These are phyloP conservation scores for Sakesphorus luctuosus DNA, from an alignment of 2,113 vertebrate species.

Conservation along the genomic window DNA sequence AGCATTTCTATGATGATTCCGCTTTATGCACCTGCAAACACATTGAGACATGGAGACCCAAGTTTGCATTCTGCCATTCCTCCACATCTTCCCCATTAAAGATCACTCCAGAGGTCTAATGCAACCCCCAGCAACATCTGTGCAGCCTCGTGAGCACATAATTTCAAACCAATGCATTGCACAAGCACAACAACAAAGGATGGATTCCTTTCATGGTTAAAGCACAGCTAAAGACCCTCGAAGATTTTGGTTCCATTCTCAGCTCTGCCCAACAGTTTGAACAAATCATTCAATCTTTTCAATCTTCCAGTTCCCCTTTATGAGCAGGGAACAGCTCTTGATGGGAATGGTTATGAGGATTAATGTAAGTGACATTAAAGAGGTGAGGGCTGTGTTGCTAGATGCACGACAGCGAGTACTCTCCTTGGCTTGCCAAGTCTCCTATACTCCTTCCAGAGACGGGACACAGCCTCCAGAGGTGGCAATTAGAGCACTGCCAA, in stretches of 20 bases:
- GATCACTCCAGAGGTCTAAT: background rate
- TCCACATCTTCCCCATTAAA: background rate
- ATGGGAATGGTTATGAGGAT: background rate
- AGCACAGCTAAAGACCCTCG: background rate
- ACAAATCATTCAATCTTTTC: background rate
- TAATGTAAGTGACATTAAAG: background rate
- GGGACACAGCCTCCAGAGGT: background rate
- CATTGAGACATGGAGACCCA: background rate
- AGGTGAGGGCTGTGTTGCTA: background rate
- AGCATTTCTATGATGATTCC: background rate
- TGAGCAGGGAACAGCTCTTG: background rate
- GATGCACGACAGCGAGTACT: background rate
- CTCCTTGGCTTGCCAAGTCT: background rate
- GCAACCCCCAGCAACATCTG: background rate
- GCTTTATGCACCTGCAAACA: background rate
- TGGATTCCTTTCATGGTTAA: constrained; percentile 10
- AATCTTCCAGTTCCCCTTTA: background rate
- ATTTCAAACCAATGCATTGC: constrained; percentile 26
- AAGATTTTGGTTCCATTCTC: constrained; percentile 32
- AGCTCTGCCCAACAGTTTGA: background rate
- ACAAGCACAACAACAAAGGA: background rate
- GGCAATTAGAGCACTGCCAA: constrained; percentile 10
- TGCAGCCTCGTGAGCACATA: background rate
- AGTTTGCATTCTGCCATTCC: background rate
- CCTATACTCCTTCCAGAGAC: background rate